Evolutionary conservation across 1,140 invertebrate species (phyloP).

Genomic region (Mya arenaria): DNA sequence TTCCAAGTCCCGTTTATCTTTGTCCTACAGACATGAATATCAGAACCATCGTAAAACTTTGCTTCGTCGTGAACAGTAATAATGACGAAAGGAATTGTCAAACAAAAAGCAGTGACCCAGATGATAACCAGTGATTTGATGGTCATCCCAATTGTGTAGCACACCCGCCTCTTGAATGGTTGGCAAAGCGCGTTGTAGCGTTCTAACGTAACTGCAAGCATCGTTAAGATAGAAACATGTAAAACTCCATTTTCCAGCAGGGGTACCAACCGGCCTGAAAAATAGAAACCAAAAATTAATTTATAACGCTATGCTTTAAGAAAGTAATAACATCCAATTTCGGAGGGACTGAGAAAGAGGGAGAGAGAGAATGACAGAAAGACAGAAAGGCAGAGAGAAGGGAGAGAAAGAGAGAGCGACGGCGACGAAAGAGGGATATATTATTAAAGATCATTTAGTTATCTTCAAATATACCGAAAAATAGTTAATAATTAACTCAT

Average conservation of each 20-base stretch:
- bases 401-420: no score
- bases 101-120: constrained; percentile 49
- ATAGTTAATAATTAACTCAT: no score
- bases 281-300: no score
- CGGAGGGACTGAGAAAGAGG: no score
- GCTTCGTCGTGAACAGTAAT: constrained; percentile 31
- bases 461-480: no score
- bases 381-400: no score
- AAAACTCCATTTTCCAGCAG: constrained; percentile 64
- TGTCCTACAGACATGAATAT: constrained; percentile 51
- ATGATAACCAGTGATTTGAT: constrained; percentile 19
- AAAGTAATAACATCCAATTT: no score
- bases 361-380: no score
- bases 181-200: constrained; percentile 69
- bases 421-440: no score
- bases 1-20: background rate
- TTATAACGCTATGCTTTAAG: no score
- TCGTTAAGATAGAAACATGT: constrained; percentile 62
- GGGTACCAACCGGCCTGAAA: constrained; percentile 62
- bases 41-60: constrained; percentile 55
- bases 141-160: background rate
- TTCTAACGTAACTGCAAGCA: constrained; percentile 65
- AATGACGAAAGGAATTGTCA: constrained; percentile 58
- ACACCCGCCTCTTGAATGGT: constrained; percentile 52
- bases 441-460: no score